These are phyloP conservation scores for Spodoptera picta DNA, from an alignment of 2,888 invertebrate genomes.

Conservation along the genomic window DNA sequence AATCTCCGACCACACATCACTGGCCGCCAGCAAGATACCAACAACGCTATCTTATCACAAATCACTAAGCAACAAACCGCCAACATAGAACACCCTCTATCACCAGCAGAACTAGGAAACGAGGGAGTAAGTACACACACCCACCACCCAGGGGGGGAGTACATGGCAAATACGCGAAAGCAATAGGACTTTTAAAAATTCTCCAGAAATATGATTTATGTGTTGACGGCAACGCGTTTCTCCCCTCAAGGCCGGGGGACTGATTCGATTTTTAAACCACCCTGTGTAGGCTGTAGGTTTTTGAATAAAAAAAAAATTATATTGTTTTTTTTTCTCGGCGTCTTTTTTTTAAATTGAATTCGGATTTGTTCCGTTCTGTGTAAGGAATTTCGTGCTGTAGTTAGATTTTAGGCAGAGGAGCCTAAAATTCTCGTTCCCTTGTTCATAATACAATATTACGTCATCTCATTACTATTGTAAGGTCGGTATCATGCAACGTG, in stretches of 20 bases:
- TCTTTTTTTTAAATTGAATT: constrained; percentile 57
- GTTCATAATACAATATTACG: neutral
- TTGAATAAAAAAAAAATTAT: constrained; percentile 65
- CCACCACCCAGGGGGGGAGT: constrained; percentile 79
- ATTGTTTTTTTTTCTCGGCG: constrained; percentile 65
- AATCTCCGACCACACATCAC: neutral
- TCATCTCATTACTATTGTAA: neutral
- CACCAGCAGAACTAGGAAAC: constrained; percentile 85
- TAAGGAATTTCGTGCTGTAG: constrained; percentile 8
- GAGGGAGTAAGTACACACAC: constrained; percentile 88
- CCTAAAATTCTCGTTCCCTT: neutral
- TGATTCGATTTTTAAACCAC: constrained; percentile 89
- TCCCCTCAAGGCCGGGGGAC: constrained; percentile 85
- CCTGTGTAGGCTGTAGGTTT: constrained; percentile 72
- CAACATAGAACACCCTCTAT: constrained; percentile 69
- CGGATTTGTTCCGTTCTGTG: constrained; percentile 42
- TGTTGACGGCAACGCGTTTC: constrained; percentile 86
- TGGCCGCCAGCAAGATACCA: constrained; percentile 13
- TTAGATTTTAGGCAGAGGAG: neutral
- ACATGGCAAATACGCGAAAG: constrained; percentile 89
- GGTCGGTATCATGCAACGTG: constrained; percentile 28
- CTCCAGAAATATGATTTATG: constrained; percentile 89
- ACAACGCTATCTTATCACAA: constrained; percentile 47
- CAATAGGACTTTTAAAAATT: constrained; percentile 89
- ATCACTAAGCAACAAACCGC: constrained; percentile 56